Conservation (phyloP, 2,113 vertebrate genomes). For the Vidua chalybeata region DNA sequence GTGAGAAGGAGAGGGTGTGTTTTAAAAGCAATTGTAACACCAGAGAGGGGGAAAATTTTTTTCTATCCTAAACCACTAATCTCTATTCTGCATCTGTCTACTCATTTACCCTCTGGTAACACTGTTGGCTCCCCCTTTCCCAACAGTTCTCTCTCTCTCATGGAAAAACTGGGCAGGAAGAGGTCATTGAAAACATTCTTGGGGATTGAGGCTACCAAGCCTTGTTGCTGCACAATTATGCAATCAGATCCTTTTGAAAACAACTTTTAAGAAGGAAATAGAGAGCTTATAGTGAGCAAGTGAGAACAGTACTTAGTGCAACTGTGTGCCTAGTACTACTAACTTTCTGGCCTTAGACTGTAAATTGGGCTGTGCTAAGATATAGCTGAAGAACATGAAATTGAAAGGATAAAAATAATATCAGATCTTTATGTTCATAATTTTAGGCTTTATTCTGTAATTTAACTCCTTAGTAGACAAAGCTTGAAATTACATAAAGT, state of each 20-base stretch:
- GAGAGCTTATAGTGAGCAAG: constrained; percentile 32
- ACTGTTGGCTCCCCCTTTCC: neutral
- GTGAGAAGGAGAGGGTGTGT: neutral
- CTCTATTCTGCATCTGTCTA: constrained; percentile 26
- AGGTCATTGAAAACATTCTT: constrained; percentile 54
- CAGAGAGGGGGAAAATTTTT: fast-evolving
- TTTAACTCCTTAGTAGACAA: neutral
- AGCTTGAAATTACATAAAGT: neutral
- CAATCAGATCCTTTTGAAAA: constrained; percentile 65
- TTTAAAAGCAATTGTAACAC: neutral
- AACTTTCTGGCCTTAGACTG: neutral
- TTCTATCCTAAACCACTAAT: neutral
- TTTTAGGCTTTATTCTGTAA: neutral
- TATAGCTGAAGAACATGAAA: neutral
- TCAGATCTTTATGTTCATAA: neutral
- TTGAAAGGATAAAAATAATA: neutral
- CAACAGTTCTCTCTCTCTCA: neutral
- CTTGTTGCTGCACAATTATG: constrained; percentile 51
- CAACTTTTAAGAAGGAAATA: constrained; percentile 52
- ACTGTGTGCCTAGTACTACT: neutral
- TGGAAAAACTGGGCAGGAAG: constrained; percentile 59
- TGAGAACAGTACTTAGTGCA: constrained; percentile 31
- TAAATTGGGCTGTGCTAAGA: neutral
- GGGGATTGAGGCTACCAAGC: constrained; percentile 29
- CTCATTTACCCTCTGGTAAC: constrained; percentile 16